Base-by-base conservation (phyloP, 2,888 invertebrate genomes). In the Lepidocyrtinus sp. region DNA sequence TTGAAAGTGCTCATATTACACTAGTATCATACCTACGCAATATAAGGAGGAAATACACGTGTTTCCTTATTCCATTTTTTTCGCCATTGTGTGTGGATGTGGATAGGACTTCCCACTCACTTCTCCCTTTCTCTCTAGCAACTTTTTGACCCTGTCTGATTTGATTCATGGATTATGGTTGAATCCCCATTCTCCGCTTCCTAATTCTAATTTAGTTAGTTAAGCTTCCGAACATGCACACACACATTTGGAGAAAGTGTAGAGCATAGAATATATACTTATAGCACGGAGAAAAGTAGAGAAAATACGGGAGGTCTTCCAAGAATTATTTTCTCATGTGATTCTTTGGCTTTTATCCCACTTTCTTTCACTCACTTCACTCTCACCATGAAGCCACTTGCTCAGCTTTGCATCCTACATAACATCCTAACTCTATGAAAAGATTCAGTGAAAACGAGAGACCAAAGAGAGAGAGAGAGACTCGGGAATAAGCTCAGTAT, bases 191-290 rank as follows among this genome's bases (percentile, higher is more conserved):
- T 79, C 79, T 79, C 79, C 69, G 70, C 74, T 79, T 79, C 79
- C 79, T 79, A 79, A 79, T 79, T 79, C 79, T 79, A 79, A 79
- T 79, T 79, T 79, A 79, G 79, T 79, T 79, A 79, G 79, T 73
- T 79, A 74, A 79, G 79, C 79, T 79, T 79, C 64, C 69, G 25
- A 78, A 78, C 77, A 72, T 68, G 59, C 65, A 71, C 64, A 64
- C 64, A 64, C n/a, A n/a, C 55, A 55, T 55, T 55, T 2, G 70
- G 61, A 17, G 55, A 55, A n/a, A 65, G 75, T 70, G 50, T 64
- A 22, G 65, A 55, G 22, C 25, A 46, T 64, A 50, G 46, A 77
- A 25, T 65, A 65, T 71, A 69, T 63, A 45, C 15, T 68, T 24
- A 15, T 24, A 59, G 62, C 25, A 61, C 25, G 19, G 64, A 68